Base-by-base conservation (phyloP, 2,113 vertebrate genomes). In the Picathartes gymnocephalus region DNA sequence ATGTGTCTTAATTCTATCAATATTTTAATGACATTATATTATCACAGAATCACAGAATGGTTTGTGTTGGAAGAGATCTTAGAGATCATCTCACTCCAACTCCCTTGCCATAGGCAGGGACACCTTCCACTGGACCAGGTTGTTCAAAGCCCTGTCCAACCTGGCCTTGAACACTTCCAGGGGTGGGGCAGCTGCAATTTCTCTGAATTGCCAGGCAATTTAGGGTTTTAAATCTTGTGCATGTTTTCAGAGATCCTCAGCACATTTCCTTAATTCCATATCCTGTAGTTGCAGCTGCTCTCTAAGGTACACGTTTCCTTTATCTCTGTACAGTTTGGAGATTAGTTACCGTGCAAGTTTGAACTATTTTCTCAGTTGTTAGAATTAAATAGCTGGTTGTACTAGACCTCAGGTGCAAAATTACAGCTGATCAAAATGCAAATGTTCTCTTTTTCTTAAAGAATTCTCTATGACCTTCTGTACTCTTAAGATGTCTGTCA, bases 361-460 rank as follows among this genome's bases (percentile, higher is more conserved):
- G 71, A 95, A 70, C 90, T 95, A 45, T 86, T 86, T 90, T 92
- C 62, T 77, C 71, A 86, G 51, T 86, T 92, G 82, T 91, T 78
- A 86, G 76, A 88, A 93, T 96, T 88, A 92, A 95, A 92, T 80
- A 81, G 74, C 30, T 73, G 35, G 85, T 82, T 93, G 87, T 95
- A 79, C 35, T 62, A 93, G 79, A 90, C 54, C 92, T 94, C 84
- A 69, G 79, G 91, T 93, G 79, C 93, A 88, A 97, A 85, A 92
- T 88, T 73, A 88, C 15, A 58, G 74, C 62, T 92, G 71, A 95
- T 92, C 53, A 87, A 88, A 93, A 97, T 95, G 89, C 77, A 81
- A 10, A 50, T 60, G 39, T 86, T 95, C 64, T 69, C 35, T 60
- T 90, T 35, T 86, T 74, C 42, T 65, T 78, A 17, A 60, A 81